Conservation (phyloP, 2,797 vertebrate genomes). For the Decapterus maruadsi region DNA sequence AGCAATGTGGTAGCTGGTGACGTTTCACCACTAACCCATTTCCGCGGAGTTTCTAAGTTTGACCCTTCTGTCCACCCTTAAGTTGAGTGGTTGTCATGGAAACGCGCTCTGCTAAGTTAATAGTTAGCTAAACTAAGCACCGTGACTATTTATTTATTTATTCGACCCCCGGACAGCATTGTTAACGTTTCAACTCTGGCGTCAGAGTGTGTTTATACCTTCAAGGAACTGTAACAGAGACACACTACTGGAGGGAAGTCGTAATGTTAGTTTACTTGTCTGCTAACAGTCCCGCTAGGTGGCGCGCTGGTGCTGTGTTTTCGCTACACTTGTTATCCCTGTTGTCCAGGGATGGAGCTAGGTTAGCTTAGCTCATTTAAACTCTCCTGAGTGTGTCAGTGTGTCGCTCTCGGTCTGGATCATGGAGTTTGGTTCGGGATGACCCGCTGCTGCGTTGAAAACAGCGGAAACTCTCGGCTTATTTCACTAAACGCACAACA, state of each 20-base stretch:
- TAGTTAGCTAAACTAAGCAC: not conserved
- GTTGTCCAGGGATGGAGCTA: conserved; percentile 66
- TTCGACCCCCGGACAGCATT: accelerated
- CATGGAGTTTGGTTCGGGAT: conserved; percentile 39
- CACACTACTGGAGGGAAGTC: too few species aligned
- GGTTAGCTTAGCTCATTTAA: conserved; percentile 75
- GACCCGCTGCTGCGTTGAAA: not conserved
- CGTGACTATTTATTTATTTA: accelerated
- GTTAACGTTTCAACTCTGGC: accelerated
- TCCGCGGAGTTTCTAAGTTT: conserved; percentile 66
- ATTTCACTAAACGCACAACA: not conserved
- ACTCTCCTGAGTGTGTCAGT: conserved; percentile 65
- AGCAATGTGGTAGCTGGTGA: conserved; percentile 4
- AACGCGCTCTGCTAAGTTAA: conserved; percentile 6
- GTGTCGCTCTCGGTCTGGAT: conserved; percentile 41
- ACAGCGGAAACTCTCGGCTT: not conserved
- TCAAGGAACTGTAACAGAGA: too few species aligned
- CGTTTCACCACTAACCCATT: conserved; percentile 32
- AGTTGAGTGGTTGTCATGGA: conserved; percentile 59
- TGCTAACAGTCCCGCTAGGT: conserved; percentile 58
- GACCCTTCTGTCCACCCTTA: conserved; percentile 40
- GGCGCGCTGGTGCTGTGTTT: conserved; percentile 52
- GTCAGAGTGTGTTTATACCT: not conserved
- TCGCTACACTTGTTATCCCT: conserved; percentile 44
- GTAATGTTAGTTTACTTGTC: not conserved